Conservation (phyloP, 2,888 invertebrate species). For the Willowsia nigromaculata region DNA sequence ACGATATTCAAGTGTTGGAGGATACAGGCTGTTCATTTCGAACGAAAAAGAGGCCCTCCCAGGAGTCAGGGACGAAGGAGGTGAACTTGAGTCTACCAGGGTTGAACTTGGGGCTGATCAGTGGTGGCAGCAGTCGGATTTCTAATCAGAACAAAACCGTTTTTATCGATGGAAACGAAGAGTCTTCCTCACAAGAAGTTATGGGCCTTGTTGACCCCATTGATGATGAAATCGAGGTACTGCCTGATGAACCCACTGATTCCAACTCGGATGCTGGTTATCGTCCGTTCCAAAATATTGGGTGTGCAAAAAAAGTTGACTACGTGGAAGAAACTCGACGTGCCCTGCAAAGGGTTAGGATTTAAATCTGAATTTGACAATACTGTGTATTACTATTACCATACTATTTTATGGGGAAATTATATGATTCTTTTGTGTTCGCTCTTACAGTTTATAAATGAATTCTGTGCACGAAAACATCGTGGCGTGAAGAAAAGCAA, state of each 20-base stretch:
- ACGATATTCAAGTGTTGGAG: conserved; percentile 25
- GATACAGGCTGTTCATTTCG: neutral
- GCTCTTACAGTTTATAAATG: neutral
- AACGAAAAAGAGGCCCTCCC: neutral
- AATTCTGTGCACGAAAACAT: neutral
- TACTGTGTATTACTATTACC: neutral
- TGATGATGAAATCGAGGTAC: neutral
- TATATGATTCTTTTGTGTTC: too few relatives aligned
- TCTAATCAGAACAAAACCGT: neutral
- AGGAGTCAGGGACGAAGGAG: neutral
- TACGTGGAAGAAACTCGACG: neutral
- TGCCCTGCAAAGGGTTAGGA: neutral
- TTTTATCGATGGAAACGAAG: neutral
- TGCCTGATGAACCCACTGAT: too few relatives aligned
- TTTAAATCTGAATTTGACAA: neutral
- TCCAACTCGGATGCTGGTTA: too few relatives aligned
- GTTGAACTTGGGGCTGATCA: neutral
- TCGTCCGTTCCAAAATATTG: too few relatives aligned
- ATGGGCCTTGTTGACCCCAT: neutral
- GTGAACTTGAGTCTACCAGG: neutral
- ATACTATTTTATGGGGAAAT: too few relatives aligned
- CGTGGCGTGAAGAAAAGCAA: neutral
- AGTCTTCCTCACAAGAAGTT: neutral
- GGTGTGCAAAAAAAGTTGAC: neutral
- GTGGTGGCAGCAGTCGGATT: neutral